A percentile compares a stretch with the other conserved stretches of the same genome.
phyloP scores from a whole-genome alignment of 1,140 invertebrate genomes.

The Drosophila pseudoananassae region DNA sequence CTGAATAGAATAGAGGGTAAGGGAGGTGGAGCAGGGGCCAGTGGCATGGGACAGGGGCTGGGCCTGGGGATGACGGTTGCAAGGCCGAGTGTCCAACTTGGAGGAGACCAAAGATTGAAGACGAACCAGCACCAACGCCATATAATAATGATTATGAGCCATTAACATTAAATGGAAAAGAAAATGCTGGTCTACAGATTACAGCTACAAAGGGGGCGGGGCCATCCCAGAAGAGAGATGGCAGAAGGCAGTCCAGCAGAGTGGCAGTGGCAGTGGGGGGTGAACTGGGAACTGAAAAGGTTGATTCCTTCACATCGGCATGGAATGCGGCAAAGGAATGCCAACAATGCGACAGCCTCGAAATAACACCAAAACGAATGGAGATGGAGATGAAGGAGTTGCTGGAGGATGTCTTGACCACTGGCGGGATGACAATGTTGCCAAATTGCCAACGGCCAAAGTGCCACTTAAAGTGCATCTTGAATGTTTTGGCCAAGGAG shows the following conservation, averaged over 20 bases:
- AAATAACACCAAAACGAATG: slow-evolving; percentile 60
- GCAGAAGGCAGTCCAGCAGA: slow-evolving; percentile 1
- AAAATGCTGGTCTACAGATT: slow-evolving; percentile 82
- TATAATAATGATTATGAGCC: slow-evolving; percentile 83
- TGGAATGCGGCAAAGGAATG: slow-evolving; percentile 71
- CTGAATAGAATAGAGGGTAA: slow-evolving; percentile 15
- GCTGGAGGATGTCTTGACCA: slow-evolving; percentile 2
- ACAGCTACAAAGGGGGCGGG: slow-evolving; percentile 53
- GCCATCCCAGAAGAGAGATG: slow-evolving; percentile 3
- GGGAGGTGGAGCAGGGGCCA: slow-evolving; percentile 2
- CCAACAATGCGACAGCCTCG: slow-evolving; percentile 74
- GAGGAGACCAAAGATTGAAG: slow-evolving; percentile 44
- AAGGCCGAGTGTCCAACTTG: slow-evolving; percentile 43
- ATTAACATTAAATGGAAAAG: slow-evolving; percentile 83
- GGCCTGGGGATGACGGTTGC: slow-evolving; percentile 12
- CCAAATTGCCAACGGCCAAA: slow-evolving; percentile 59
- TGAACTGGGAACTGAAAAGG: slow-evolving; percentile 21
- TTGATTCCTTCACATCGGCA: slow-evolving; percentile 5
- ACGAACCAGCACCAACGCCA: slow-evolving; percentile 64
- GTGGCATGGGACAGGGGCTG: neutral
- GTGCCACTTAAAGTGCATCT: slow-evolving; percentile 34
- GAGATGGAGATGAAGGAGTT: neutral
- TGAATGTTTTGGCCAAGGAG: neutral
- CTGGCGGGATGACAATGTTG: slow-evolving; percentile 69
- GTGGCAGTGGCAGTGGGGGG: slow-evolving; percentile 2